phyloP scores from a whole-genome alignment of 1,140 invertebrate genomes.

The Branchinecta lindahli region DNA sequence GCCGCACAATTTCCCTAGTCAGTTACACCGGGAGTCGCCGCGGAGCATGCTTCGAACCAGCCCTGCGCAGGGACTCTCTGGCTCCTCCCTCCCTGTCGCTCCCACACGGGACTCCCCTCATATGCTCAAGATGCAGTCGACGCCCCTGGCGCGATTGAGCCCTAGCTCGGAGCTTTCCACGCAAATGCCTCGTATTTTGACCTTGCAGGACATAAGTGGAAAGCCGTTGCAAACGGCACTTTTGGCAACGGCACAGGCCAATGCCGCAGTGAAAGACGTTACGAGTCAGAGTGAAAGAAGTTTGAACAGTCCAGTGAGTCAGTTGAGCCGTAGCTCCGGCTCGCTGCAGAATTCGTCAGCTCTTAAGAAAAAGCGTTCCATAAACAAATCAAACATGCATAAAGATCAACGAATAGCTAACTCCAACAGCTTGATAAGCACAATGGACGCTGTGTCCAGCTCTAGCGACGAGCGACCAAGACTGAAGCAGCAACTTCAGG shows the following conservation, averaged over 20 bases:
- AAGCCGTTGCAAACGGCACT: slow-evolving; percentile 75
- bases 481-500: slow-evolving; percentile 31
- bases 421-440: slow-evolving; percentile 68
- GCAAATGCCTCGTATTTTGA: slow-evolving; percentile 75
- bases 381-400: slow-evolving; percentile 21
- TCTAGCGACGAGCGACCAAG: slow-evolving; percentile 60
- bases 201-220: slow-evolving; percentile 79
- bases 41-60: slow-evolving; percentile 26
- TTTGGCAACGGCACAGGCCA: slow-evolving; percentile 57
- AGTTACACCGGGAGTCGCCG: slow-evolving; percentile 43
- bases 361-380: slow-evolving; percentile 26
- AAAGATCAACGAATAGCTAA: slow-evolving; percentile 41
- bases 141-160: slow-evolving; percentile 69
- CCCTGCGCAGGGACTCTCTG: slow-evolving; percentile 24
- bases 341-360: slow-evolving; percentile 32
- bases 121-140: slow-evolving; percentile 49
- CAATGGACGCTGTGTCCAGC: slow-evolving; percentile 77
- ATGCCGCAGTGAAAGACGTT: slow-evolving; percentile 29
- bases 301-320: slow-evolving; percentile 72
- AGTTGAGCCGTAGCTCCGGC: slow-evolving; percentile 58
- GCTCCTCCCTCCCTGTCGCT: slow-evolving; percentile 18
- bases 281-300: slow-evolving; percentile 71
- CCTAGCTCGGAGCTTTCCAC: slow-evolving; percentile 80
- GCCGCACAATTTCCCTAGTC: slow-evolving; percentile 32
- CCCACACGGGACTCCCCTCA: slow-evolving; percentile 29